Evolutionary conservation across 2,888 invertebrate species (phyloP).

Genomic region (Acanthosoma haemorrhoidale): DNA sequence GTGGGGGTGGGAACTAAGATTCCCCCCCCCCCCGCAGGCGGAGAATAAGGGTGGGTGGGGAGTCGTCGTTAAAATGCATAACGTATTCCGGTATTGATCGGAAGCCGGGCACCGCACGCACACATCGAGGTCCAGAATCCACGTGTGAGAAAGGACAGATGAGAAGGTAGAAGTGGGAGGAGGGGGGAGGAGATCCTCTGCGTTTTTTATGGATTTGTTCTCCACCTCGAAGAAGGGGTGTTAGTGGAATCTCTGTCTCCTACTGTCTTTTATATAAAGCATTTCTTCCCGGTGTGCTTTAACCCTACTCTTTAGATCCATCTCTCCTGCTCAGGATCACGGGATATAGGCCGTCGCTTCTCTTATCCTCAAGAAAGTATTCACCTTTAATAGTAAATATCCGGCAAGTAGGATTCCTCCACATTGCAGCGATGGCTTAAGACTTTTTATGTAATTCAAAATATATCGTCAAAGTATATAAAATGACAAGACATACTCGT

Average conservation of each 20-base stretch:
- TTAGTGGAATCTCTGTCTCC: background rate
- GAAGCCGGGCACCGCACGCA: conserved; percentile 15
- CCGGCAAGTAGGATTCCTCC: too few relatives aligned
- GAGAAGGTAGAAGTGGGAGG: background rate
- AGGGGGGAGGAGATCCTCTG: background rate
- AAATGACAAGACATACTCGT: too few relatives aligned
- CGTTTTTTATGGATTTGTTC: conserved; percentile 24
- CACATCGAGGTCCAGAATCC: background rate
- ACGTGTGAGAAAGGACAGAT: background rate
- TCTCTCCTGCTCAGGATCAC: too few relatives aligned
- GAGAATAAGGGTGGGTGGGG: conserved; percentile 23
- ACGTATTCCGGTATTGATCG: conserved; percentile 42
- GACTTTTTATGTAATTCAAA: too few relatives aligned
- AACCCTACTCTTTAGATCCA: too few relatives aligned
- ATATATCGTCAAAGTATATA: too few relatives aligned
- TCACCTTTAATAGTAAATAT: too few relatives aligned
- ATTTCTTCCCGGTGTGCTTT: too few relatives aligned
- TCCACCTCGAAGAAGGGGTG: background rate
- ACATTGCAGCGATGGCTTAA: too few relatives aligned
- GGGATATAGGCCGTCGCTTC: too few relatives aligned
- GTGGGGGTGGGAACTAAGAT: conserved; percentile 31
- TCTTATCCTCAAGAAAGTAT: too few relatives aligned
- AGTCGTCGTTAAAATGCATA: conserved; percentile 42
- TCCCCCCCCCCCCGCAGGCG: conserved; percentile 30
- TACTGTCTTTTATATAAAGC: too few relatives aligned